These are phyloP conservation scores for Callipepla squamata DNA, from an alignment of 2,113 vertebrate genomes.

Conservation along the genomic window DNA sequence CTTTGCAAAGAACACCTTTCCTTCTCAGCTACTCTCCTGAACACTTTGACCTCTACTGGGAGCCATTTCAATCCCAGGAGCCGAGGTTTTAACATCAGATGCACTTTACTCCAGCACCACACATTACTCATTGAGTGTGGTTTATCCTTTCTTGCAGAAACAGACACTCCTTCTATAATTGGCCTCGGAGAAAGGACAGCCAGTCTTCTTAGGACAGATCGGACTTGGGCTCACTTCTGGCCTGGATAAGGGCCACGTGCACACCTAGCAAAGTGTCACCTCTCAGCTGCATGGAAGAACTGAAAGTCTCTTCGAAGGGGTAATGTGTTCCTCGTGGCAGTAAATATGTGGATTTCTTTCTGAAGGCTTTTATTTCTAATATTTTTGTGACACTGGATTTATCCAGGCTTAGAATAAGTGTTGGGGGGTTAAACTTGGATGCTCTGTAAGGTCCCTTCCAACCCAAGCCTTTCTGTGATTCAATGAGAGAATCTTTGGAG, in stretches of 20 bases:
- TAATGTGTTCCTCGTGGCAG: neutral
- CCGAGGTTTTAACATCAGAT: neutral
- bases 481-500: neutral
- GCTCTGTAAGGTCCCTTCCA: neutral
- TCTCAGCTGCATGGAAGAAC: neutral
- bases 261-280: neutral
- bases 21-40: neutral
- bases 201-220: neutral
- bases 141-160: neutral
- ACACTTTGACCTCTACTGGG: neutral
- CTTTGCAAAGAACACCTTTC: neutral
- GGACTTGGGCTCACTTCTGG: neutral
- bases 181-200: neutral
- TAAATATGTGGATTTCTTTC: neutral
- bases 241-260: neutral
- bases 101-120: neutral
- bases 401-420: neutral
- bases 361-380: neutral
- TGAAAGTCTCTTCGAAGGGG: neutral
- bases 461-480: neutral
- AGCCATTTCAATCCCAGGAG: neutral
- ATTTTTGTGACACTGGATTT: neutral
- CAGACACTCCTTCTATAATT: rapidly evolving
- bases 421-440: neutral
- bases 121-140: rapidly evolving